Conservation (phyloP, 2,888 invertebrate genomes). For the Ichneumoninae sp. region DNA sequence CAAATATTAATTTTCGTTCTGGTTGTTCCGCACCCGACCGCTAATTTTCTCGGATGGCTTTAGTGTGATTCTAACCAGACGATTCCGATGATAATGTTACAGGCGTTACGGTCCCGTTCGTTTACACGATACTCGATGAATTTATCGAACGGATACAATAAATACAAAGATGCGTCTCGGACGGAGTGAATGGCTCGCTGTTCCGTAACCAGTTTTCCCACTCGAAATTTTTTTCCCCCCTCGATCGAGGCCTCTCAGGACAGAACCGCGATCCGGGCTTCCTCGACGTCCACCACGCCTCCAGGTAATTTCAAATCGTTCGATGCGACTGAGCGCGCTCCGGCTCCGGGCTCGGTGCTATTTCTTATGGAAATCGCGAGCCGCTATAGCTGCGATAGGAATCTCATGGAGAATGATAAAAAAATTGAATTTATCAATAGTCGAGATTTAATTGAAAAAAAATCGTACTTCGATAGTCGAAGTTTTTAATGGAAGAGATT, state of each 20-base stretch:
- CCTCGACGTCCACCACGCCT: slow-evolving; percentile 60
- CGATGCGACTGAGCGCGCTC: slow-evolving; percentile 27
- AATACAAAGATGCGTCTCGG: slow-evolving; percentile 46
- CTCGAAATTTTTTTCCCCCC: slow-evolving; percentile 52
- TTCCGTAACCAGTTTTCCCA: slow-evolving; percentile 65
- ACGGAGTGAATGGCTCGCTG: slow-evolving; percentile 59
- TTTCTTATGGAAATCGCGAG: slow-evolving; percentile 36
- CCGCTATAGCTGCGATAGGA: slow-evolving; percentile 12
- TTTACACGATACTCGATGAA: slow-evolving; percentile 6
- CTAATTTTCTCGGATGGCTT: neutral
- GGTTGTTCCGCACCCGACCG: neutral
- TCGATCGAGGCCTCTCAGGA: slow-evolving; percentile 46
- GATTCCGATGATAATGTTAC: too few species aligned
- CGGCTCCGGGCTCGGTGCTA: slow-evolving; percentile 28
- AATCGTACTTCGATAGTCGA: too few species aligned
- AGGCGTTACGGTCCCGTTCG: neutral
- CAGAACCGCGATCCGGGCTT: slow-evolving; percentile 51
- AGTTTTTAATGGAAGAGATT: too few species aligned
- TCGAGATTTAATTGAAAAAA: too few species aligned
- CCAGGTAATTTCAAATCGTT: slow-evolving; percentile 59
- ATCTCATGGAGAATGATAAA: neutral
- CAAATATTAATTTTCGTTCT: slow-evolving; percentile 1
- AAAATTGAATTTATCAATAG: neutral
- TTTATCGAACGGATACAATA: slow-evolving; percentile 18
- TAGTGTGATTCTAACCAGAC: neutral